Conservation (phyloP, 2,888 invertebrate genomes). For the Epirrhoe tristata region DNA sequence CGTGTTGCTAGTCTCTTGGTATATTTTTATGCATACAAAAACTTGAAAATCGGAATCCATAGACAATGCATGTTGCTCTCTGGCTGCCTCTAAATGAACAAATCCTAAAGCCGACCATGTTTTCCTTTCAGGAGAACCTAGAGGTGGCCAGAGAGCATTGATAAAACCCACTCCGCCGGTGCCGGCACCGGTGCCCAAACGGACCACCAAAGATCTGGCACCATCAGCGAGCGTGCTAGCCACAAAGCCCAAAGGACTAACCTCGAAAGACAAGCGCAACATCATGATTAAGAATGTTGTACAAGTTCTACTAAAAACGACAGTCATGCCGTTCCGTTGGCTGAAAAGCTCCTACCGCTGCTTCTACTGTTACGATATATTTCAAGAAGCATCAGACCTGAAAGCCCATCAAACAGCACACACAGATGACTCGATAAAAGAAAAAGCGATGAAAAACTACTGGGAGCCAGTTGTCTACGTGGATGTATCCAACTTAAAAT, state of each 20-base stretch:
- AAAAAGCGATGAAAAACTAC: constrained; percentile 73
- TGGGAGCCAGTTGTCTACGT: constrained; percentile 78
- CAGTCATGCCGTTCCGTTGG: constrained; percentile 79
- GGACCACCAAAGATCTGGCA: constrained; percentile 28
- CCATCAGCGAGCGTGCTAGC: constrained; percentile 35
- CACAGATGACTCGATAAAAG: constrained; percentile 61
- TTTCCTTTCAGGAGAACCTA: constrained; percentile 78
- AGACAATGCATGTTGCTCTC: constrained; percentile 48
- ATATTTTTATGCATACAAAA: too few species aligned
- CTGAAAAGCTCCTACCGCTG: constrained; percentile 78
- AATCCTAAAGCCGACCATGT: constrained; percentile 56
- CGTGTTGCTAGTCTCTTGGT: too few species aligned
- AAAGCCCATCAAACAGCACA: constrained; percentile 69
- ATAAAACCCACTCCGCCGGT: constrained; percentile 24
- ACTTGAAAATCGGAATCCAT: constrained; percentile 3
- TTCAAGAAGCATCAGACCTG: constrained; percentile 71
- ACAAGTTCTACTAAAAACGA: constrained; percentile 69
- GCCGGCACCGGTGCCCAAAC: constrained; percentile 20
- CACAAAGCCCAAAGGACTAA: constrained; percentile 40
- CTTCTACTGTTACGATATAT: constrained; percentile 80
- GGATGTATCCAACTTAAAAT: constrained; percentile 67
- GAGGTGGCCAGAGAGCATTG: constrained; percentile 66
- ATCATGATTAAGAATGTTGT: constrained; percentile 73
- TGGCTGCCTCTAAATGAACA: constrained; percentile 62
- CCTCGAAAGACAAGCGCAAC: constrained; percentile 66